Percentiles rank a stretch among this genome's conserved stretches.
These are phyloP conservation scores for Dipodomys stephensi DNA, from an alignment of 2,113 vertebrate genomes.

Conservation along the genomic window DNA sequence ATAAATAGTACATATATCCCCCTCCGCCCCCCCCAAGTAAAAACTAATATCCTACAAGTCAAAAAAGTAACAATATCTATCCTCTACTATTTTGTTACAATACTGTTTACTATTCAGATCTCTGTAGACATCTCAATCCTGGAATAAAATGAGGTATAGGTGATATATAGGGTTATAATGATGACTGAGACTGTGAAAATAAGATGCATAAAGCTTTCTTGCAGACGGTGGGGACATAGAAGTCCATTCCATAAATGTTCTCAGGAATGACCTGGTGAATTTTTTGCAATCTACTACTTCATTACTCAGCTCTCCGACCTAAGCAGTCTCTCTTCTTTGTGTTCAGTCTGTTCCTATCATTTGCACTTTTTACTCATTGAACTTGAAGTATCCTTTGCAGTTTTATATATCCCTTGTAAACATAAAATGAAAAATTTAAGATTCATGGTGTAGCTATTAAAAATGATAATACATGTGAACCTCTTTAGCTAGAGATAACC, in stretches of 20 bases:
- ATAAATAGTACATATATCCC: not conserved
- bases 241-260: not conserved
- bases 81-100: not conserved
- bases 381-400: constrained; percentile 18
- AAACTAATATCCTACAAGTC: not conserved
- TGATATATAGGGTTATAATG: not conserved
- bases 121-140: not conserved
- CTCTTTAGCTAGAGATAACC: not conserved
- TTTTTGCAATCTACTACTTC: not conserved
- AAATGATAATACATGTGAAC: not conserved
- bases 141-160: not conserved
- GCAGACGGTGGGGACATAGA: not conserved
- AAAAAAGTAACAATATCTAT: not conserved
- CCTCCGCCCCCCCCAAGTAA: no score
- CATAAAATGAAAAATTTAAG: constrained; percentile 25
- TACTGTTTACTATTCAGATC: not conserved
- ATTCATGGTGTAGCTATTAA: not conserved
- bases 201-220: not conserved
- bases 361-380: not conserved
- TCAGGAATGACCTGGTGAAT: not conserved
- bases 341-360: not conserved
- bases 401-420: constrained; percentile 43
- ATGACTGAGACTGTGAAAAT: not conserved
- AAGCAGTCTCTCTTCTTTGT: not conserved
- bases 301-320: not conserved